Conservation (phyloP, 2,888 invertebrate genomes). For the Bombylius major region DNA sequence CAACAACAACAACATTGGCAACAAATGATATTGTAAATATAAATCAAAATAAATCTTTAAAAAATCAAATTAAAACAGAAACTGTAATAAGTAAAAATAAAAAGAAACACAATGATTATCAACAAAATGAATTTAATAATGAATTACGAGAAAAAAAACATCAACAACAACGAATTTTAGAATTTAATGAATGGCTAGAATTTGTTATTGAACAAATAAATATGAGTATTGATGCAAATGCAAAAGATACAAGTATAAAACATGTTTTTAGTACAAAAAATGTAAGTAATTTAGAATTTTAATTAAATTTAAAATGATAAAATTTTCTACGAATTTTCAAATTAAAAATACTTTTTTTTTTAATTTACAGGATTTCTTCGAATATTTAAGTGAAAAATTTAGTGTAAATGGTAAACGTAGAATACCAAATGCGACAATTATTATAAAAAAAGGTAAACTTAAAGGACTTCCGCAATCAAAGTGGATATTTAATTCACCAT, state of each 20-base stretch:
- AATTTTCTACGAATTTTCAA: too few relatives aligned
- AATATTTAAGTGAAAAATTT: constrained; percentile 57
- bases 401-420: constrained; percentile 50
- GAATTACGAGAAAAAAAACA: background rate
- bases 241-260: constrained; percentile 50
- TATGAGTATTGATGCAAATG: constrained; percentile 57
- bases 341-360: constrained; percentile 1
- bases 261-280: constrained; percentile 58
- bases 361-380: constrained; percentile 47
- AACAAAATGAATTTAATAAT: background rate
- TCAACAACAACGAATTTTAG: constrained; percentile 20
- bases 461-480: constrained; percentile 56
- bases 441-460: constrained; percentile 48
- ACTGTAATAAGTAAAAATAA: background rate
- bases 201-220: constrained; percentile 67
- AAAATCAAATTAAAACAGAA: too few relatives aligned
- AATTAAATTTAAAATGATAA: too few relatives aligned
- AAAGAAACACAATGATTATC: background rate
- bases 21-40: background rate
- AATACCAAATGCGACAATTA: constrained; percentile 49
- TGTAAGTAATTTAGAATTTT: constrained; percentile 26
- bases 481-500: constrained; percentile 58
- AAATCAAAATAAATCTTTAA: too few relatives aligned
- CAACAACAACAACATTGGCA: background rate
- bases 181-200: constrained; percentile 58